Evolutionary conservation across 2,888 invertebrate genomes (phyloP), one percentile per base, ranked within the genome.

Genomic region (Nematopogon swammerdamellus): DNA sequence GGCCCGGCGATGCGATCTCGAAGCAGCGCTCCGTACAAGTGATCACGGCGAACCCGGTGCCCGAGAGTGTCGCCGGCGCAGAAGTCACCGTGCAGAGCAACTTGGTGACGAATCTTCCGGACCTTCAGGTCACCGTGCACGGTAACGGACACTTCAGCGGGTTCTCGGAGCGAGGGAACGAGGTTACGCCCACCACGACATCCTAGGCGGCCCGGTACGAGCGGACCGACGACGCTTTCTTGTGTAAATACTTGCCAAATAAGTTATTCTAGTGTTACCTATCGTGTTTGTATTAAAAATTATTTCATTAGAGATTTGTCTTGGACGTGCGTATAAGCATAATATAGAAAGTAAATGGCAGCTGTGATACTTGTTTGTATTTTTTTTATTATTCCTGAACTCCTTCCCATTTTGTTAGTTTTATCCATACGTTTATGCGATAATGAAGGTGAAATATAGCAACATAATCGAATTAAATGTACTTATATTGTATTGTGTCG

Each of bases 161-260:
- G 11, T 69, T 73, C 58, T 63, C 66, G 51, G 68, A 70, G 20
- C 63, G 72, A 14, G 70, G 76, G n/a, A n/a, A n/a, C 17, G 77
- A 74, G 49, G 54, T 52, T 20, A 48, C 53, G 1, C 53, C 57
- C 19, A 48, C 53, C 1, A 52, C 56, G 17, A 53, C 50, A 2
- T 29, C 54, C 1, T 18, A 47, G 18, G 45, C 54, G n/a, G 10
- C 30, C 18, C n/a, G 16, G 20, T 46, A 14, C 16, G 16, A 19
- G n/a, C 44, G 44, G 47, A 30, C 18, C 18, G 36, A 5, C 4
- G 20, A 18, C 45, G 17, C 19, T 6, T 18, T n/a, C 14, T 19
- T 19, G 18, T 45, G 45, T 20, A 20, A 45, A 59, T 56, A 19
- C 29, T 19, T 6, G 20, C 44, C 19, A 46, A 55, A 52, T 66